These are phyloP conservation scores for Oxycera nigricornis DNA, from an alignment of 2,888 invertebrate genomes.

Conservation along the genomic window DNA sequence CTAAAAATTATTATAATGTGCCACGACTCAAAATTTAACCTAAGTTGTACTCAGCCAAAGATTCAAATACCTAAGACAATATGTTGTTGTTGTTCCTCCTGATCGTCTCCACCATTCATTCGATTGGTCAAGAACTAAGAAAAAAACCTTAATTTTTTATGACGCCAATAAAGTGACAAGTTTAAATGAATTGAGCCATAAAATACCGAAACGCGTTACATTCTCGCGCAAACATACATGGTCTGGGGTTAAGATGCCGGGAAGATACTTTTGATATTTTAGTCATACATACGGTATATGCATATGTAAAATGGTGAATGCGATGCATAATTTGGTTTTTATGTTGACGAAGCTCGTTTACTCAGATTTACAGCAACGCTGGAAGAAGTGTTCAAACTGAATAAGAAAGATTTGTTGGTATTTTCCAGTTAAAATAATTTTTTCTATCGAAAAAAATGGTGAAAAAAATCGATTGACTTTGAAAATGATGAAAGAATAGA, in stretches of 20 bases:
- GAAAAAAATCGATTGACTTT: too few relatives aligned
- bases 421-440: too few relatives aligned
- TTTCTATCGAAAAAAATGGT: too few relatives aligned
- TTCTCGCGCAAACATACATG: not conserved
- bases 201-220: constrained; percentile 42
- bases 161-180: constrained; percentile 45
- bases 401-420: too few relatives aligned
- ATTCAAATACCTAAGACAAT: too few relatives aligned
- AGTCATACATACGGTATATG: not conserved
- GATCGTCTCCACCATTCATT: not conserved
- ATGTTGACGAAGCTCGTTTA: constrained; percentile 8
- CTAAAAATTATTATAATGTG: too few relatives aligned
- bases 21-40: too few relatives aligned
- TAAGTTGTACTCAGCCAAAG: too few relatives aligned
- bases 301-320: constrained; percentile 30
- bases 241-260: too few relatives aligned
- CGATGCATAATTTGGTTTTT: constrained; percentile 44
- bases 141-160: constrained; percentile 45
- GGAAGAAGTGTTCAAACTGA: not conserved
- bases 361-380: constrained; percentile 11
- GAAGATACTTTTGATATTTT: constrained; percentile 11
- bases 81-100: not conserved
- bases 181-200: constrained; percentile 46
- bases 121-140: constrained; percentile 28
- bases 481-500: too few relatives aligned